A percentile compares a stretch with the other conserved stretches of the same genome.
These are phyloP conservation scores for Cryptotermes secundus DNA, from an alignment of 1,140 invertebrate species.

Conservation along the genomic window DNA sequence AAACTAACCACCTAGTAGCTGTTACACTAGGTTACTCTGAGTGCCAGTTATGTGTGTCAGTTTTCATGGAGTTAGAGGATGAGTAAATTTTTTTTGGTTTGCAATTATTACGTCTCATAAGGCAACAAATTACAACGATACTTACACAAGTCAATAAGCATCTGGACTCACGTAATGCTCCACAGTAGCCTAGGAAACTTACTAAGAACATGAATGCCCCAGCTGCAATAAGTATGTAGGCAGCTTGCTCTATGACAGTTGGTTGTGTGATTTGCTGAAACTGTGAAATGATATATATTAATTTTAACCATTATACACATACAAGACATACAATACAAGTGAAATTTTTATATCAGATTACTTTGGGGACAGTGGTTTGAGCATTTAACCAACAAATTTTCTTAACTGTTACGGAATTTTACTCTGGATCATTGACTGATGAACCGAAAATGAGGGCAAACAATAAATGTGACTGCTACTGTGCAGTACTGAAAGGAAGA, in stretches of 20 bases:
- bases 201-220: conserved; percentile 79
- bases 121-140: conserved; percentile 37
- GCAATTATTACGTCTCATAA: not conserved
- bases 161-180: conserved; percentile 77
- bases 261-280: conserved; percentile 59
- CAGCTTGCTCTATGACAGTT: conserved; percentile 61
- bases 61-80: too few species aligned
- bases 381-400: too few species aligned
- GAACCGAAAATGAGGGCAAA: too few species aligned
- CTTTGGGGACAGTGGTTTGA: too few species aligned
- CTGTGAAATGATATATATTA: conserved; percentile 38
- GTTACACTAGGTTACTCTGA: not conserved
- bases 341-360: too few species aligned
- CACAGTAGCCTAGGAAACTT: conserved; percentile 84
- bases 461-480: too few species aligned
- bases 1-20: not conserved
- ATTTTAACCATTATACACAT: not conserved
- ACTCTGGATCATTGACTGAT: too few species aligned
- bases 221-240: conserved; percentile 74
- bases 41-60: not conserved
- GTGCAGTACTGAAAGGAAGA: too few species aligned
- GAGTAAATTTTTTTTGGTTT: too few species aligned
- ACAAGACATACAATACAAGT: too few species aligned
- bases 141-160: conserved; percentile 76
- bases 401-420: too few species aligned